Base-by-base conservation (phyloP, 2,797 vertebrate species). In the Scyliorhinus canicula region DNA sequence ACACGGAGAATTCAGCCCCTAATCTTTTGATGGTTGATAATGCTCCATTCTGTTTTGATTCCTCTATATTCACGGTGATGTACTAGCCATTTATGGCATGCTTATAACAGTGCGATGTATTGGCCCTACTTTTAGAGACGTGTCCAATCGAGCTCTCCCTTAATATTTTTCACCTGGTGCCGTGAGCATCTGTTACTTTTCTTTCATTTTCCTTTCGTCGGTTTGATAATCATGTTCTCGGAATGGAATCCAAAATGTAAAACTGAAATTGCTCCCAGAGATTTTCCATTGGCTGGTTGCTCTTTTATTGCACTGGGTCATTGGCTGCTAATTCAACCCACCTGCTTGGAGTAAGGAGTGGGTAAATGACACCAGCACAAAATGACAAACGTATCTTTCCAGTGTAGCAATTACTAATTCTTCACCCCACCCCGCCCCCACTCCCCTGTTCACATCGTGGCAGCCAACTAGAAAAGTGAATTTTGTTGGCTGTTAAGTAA, bases 281-380 rank as follows among this genome's bases (percentile, higher is more conserved):
- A 95, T 95, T 96, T 96, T 96, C 95, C 96, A 96, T 95, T 96
- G 95, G 79, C 71, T 95, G 67, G 94, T 94, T 95, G 95, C 94
- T 96, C 1, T 60, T 95, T 95, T 95, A 95, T 93, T 94, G 95
- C 95, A 67, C 93, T 85, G 95, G 28, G 93, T 65, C 67, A 71
- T 74, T 94, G 67, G 31, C 44, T 52, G 31, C 67, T n/a, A 94
- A 74, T 94, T 50, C 67, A 50, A 94, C 40, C 93, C 93, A 94
- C 63, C 16, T 93, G 65, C 71, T 50, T 93, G 63, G 26, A 31
- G 65, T 28, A 69, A 69, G 44, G 63, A 31, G 65, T 47, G 91
- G 9, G 44, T 47, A 35, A 93, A 93, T 4, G 60, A 69, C 44
- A 69, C 28, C 40, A 69, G 65, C 91, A 93, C 24, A 93, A 93